Percentiles rank a stretch among this genome's conserved stretches.
phyloP scores from a whole-genome alignment of 2,888 invertebrate species.

The Flexamia atlantica region DNA sequence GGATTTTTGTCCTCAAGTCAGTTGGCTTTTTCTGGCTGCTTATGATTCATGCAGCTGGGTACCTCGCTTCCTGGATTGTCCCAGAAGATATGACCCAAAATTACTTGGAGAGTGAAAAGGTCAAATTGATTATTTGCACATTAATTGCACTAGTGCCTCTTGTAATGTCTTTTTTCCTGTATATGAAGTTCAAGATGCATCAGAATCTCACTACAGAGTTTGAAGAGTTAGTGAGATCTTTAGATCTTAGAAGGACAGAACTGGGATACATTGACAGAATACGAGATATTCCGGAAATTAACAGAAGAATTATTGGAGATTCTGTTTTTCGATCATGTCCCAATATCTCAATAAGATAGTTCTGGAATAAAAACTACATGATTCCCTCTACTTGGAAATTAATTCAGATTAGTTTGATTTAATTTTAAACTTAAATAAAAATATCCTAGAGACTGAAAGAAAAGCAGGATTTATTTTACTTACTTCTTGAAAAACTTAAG shows the following conservation, averaged over 20 bases:
- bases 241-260: neutral
- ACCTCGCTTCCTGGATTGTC: neutral
- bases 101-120: neutral
- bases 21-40: neutral
- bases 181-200: conserved; percentile 8
- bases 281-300: neutral
- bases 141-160: neutral
- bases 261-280: neutral
- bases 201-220: neutral
- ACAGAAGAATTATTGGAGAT: neutral
- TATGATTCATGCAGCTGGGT: neutral
- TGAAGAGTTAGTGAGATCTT: neutral
- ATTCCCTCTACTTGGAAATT: too few relatives aligned
- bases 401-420: too few relatives aligned
- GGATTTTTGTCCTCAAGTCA: neutral
- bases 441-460: too few relatives aligned
- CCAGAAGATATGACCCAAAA: neutral
- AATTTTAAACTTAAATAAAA: too few relatives aligned
- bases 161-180: neutral
- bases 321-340: conserved; percentile 10
- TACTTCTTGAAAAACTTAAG: too few relatives aligned
- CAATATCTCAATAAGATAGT: neutral
- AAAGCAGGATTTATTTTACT: too few relatives aligned
- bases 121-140: neutral
- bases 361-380: neutral